Percentiles rank a stretch among this genome's conserved stretches.
Evolutionary conservation across 2,797 vertebrate species (phyloP).

Genomic region (Cuculus canorus): DNA sequence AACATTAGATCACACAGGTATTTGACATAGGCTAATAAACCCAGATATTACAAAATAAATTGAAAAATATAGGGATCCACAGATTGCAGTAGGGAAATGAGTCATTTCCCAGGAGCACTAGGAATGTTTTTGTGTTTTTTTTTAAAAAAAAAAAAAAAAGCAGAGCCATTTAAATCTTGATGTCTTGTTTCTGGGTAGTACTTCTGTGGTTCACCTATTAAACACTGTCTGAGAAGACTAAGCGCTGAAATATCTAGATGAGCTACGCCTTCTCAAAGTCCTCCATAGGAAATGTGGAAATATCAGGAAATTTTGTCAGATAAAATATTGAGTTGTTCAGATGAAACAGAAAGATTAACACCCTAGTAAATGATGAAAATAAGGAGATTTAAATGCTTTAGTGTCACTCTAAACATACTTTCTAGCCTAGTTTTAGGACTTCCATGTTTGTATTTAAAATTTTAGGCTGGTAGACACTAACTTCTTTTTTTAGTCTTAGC

Average conservation of each 20-base stretch:
- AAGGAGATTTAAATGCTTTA: background rate
- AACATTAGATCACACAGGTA: background rate
- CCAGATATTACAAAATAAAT: background rate
- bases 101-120: background rate
- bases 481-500: background rate
- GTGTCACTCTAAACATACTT: background rate
- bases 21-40: background rate
- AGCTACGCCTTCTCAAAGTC: background rate
- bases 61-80: background rate
- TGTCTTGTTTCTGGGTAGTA: background rate
- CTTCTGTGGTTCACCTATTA: background rate
- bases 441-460: background rate
- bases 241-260: background rate
- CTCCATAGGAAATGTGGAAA: background rate
- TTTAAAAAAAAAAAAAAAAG: no score
- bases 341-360: background rate
- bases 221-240: background rate
- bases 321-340: background rate
- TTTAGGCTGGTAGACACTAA: background rate
- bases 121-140: background rate
- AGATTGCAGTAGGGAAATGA: background rate
- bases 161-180: no score
- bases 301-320: background rate
- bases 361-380: background rate
- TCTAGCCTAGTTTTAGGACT: background rate